Conservation (phyloP, 2,797 vertebrate genomes). For the Peromyscus nudipes region DNA sequence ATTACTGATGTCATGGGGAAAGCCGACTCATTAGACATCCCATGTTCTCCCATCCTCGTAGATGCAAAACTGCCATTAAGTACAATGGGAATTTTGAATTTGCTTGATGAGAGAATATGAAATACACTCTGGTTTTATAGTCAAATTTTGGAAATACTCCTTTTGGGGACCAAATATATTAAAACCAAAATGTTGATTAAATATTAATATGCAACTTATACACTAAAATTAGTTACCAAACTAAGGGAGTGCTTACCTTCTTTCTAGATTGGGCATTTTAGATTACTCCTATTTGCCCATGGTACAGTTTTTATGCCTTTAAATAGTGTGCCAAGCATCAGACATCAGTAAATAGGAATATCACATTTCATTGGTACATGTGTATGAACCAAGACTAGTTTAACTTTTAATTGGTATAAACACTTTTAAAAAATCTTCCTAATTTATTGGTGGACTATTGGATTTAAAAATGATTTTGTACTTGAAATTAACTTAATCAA, state of each 20-base stretch:
- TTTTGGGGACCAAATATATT: constrained; percentile 70
- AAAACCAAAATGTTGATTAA: constrained; percentile 66
- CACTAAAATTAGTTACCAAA: constrained; percentile 70
- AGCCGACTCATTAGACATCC: constrained; percentile 78
- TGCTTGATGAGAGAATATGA: constrained; percentile 82
- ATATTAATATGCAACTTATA: constrained; percentile 59
- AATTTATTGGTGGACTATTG: constrained; percentile 80
- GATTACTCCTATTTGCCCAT: constrained; percentile 65
- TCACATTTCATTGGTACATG: constrained; percentile 72
- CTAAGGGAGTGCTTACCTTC: constrained; percentile 56
- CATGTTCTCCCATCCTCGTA: constrained; percentile 80
- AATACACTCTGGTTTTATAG: constrained; percentile 68
- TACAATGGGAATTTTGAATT: constrained; percentile 84
- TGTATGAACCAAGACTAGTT: constrained; percentile 76
- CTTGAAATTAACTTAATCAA: constrained; percentile 79
- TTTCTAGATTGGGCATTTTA: constrained; percentile 65
- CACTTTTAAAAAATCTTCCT: constrained; percentile 57
- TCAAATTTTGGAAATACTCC: constrained; percentile 76
- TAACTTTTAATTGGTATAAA: constrained; percentile 79
- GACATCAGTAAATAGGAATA: constrained; percentile 85
- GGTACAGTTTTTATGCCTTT: constrained; percentile 79
- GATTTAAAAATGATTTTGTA: constrained; percentile 79
- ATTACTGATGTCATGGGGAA: constrained; percentile 84
- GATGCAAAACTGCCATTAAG: constrained; percentile 83
- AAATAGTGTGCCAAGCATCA: constrained; percentile 79